Evolutionary conservation across 2,888 invertebrate species (phyloP), one percentile per base, ranked within the genome.

Genomic region (Xanthorhoe spadicearia): DNA sequence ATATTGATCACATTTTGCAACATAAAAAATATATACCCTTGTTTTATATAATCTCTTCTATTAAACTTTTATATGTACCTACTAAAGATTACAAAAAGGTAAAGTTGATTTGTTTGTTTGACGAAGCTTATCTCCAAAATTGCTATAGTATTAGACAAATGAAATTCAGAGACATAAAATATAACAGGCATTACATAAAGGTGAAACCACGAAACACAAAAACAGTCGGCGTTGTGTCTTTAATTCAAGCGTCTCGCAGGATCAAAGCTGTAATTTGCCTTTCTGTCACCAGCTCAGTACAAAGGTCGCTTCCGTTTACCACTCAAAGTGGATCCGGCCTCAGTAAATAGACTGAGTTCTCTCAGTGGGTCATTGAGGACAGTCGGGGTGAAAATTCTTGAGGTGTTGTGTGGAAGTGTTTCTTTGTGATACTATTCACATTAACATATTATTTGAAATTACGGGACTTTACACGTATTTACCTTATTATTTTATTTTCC

Each of bases 221-320:
- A 66, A 67, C 38, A 60, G 64, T 51, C 38, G 64, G 50, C 55
- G 51, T 38, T 38, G 61, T 68, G 61, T 59, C 57, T 59, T 46
- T 54, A 68, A 72, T 70, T 68, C 64, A 69, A 69, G 64, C 68
- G 58, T 56, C 61, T 60, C 57, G 62, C 71, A 67, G 71, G 74
- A 75, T 78, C 79, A 81, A 80, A 80, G 77, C 70, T 38, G 72
- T 75, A 74, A 80, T 80, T 79, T 77, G 73, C 74, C 71, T 75
- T 76, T 71, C 74, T 77, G 75, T 72, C 72, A 74, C 72, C 71
- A 74, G 64, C 66, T 70, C 70, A 66, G 62, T 66, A 72, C 74
- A 74, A 74, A 74, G 74, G 74, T 68, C 61, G 69, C 64, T 69
- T 73, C 71, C 72, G 70, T 67, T 67, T 66, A 58, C 66, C 63